phyloP scores from a whole-genome alignment of 2,797 vertebrate species.

The Gallirallus australis region DNA sequence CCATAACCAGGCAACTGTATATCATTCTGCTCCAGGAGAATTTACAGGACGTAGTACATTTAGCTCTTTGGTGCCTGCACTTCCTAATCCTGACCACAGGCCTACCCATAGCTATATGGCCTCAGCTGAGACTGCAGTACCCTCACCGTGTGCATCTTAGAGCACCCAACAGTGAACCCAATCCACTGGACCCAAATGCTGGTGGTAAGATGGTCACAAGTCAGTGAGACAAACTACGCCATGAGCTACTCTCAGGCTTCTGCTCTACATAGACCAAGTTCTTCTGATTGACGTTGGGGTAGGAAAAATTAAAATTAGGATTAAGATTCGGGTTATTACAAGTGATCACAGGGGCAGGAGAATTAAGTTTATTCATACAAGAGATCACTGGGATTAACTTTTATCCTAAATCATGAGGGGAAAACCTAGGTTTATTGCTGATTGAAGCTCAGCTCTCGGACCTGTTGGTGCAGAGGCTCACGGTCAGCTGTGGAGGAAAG shows the following conservation, averaged over 20 bases:
- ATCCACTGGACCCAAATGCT: background rate
- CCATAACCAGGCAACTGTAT: background rate
- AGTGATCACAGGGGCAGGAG: background rate
- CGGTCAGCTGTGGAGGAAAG: background rate
- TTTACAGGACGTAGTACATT: background rate
- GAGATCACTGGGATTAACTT: background rate
- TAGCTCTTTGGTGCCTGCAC: background rate
- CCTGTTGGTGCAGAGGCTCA: background rate
- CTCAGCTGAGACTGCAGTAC: background rate
- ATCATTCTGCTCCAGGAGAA: background rate
- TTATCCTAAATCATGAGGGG: background rate
- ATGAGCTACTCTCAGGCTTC: background rate
- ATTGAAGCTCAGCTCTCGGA: background rate
- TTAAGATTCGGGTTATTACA: background rate
- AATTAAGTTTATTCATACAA: background rate
- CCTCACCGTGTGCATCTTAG: background rate
- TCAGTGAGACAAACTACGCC: background rate
- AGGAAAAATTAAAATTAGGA: background rate
- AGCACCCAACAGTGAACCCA: background rate
- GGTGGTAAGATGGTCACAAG: background rate
- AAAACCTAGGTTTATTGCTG: background rate
- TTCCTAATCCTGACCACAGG: background rate
- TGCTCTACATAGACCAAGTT: background rate
- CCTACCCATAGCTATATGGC: background rate
- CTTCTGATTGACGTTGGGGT: background rate